Base-by-base conservation (phyloP, 2,888 invertebrate genomes). In the Diploptera punctata region DNA sequence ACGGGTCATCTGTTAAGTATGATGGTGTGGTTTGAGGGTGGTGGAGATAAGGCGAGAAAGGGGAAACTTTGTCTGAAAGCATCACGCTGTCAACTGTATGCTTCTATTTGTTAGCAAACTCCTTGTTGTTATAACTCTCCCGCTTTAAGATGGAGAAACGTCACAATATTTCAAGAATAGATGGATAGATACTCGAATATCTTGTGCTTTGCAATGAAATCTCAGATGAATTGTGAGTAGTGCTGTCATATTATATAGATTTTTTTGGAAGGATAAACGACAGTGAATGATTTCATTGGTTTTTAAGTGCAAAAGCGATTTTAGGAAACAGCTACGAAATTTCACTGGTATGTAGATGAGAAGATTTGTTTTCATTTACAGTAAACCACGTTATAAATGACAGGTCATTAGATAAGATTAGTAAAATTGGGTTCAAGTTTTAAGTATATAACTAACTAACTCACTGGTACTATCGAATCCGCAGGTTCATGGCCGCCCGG, bases 61-160 rank as follows among this genome's bases (percentile, higher is more conserved):
- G n/a, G 57, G 57, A 57, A 57, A 57, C 57, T 57, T 57, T 57
- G 57, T 57, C 57, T 57, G 57, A 57, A 57, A 57, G 57, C 57
- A 57, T 57, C 57, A 57, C n/a, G 26, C 57, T 57, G 57, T 57
- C 57, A 57, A 31, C 57, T 29, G 29, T 57, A 57, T 57, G 29
- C 57, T 57, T 57, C 57, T 57, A 57, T 57, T 57, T 57, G 57
- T 57, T 57, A 57, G 31, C 24, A 57, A 57, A 57, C 57, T 57
- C 57, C 33, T n/a, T n/a, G n/a, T n/a, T n/a, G n/a, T n/a, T n/a
- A n/a, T n/a, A n/a, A n/a, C n/a, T 33, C 33, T 7, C 33, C 33
- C 33, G 10, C 33, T 57, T 13, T 2, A 29, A 24, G 26, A 29
- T 57, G 26, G 26, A 16, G 29, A 57, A n/a, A 57, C 57, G 57